Conservation (phyloP, 2,797 vertebrate genomes). For the Sebastes itinus region DNA sequence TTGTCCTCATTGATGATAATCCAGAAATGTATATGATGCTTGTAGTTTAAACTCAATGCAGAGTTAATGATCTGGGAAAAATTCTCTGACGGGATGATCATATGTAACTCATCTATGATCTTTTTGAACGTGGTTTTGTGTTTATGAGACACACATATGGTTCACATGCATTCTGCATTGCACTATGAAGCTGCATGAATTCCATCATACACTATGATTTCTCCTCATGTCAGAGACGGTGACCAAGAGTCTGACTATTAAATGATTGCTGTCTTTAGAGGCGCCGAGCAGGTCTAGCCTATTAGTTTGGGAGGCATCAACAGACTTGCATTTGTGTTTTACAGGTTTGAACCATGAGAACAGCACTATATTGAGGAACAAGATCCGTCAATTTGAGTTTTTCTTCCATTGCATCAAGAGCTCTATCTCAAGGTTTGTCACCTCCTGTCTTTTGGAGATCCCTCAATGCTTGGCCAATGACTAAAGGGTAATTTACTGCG, state of each 20-base stretch:
- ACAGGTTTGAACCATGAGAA: neutral
- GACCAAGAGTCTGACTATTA: neutral
- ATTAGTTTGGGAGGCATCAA: neutral
- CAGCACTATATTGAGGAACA: no score
- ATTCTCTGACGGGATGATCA: neutral
- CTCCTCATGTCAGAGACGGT: constrained; percentile 2
- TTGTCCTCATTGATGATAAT: neutral
- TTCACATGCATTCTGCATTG: constrained; percentile 14
- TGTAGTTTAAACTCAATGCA: constrained; percentile 10
- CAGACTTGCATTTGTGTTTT: neutral
- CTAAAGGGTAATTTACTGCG: neutral
- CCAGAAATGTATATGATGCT: neutral
- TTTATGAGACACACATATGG: constrained; percentile 56
- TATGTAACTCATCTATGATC: constrained; percentile 25
- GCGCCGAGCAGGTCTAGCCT: neutral
- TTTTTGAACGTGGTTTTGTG: constrained; percentile 28
- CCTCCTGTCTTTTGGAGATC: neutral
- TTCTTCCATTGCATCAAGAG: neutral
- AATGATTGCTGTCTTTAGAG: neutral
- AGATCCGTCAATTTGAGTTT: neutral
- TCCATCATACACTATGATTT: neutral
- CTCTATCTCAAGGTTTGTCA: neutral
- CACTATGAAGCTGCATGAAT: constrained; percentile 1
- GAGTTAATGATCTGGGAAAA: constrained; percentile 16
- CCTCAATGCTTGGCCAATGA: neutral